Conservation (phyloP, 2,113 vertebrate species). For the Philantomba maxwellii region DNA sequence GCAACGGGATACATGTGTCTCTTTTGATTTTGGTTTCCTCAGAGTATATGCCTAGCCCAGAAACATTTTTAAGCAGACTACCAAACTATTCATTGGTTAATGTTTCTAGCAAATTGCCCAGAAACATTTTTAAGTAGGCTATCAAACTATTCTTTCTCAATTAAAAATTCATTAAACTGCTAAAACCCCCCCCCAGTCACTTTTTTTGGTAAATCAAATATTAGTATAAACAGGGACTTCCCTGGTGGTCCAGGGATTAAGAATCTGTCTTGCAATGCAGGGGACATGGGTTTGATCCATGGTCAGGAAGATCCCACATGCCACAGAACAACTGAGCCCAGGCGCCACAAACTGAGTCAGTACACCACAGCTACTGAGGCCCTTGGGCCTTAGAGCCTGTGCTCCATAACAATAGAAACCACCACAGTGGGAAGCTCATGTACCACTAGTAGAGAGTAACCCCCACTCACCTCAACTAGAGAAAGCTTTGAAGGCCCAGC, state of each 20-base stretch:
- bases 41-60: neutral
- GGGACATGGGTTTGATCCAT: neutral
- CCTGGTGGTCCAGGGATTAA: neutral
- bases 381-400: neutral
- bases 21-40: neutral
- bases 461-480: neutral
- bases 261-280: neutral
- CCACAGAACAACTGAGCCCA: neutral
- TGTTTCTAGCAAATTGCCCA: conserved; percentile 27
- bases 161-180: conserved; percentile 71
- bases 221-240: conserved; percentile 30
- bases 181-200: conserved; percentile 63
- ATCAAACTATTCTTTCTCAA: conserved; percentile 67
- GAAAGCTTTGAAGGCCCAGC: neutral
- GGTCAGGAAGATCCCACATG: neutral
- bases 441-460: neutral
- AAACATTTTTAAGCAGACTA: neutral
- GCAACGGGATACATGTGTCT: neutral
- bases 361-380: neutral
- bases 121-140: conserved; percentile 65
- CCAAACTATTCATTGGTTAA: conserved; percentile 24
- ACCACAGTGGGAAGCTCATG: neutral
- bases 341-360: neutral
- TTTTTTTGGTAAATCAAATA: conserved; percentile 62
- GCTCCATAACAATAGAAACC: neutral